Evolutionary conservation across 2,797 vertebrate species (phyloP).

Genomic region (Trematomus bernacchii): DNA sequence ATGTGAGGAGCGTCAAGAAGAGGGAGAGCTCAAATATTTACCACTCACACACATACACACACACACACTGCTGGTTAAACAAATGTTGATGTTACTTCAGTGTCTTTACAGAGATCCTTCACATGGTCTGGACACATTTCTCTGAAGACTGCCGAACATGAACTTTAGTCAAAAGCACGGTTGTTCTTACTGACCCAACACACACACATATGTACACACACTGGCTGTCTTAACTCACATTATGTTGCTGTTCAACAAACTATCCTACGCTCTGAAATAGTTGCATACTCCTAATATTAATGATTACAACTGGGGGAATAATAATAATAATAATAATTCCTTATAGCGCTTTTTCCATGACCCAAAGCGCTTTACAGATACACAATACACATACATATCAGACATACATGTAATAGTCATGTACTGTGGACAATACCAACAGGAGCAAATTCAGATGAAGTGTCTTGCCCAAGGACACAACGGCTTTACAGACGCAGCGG

Average conservation of each 20-base stretch:
- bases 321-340: too few relatives aligned
- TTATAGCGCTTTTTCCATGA: too few relatives aligned
- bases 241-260: slow-evolving; percentile 1
- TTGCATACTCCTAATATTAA: not conserved
- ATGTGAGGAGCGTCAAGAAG: slow-evolving; percentile 52
- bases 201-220: slow-evolving; percentile 4
- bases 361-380: too few relatives aligned
- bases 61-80: slow-evolving; percentile 48
- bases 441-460: too few relatives aligned
- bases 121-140: slow-evolving; percentile 45
- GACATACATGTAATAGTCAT: too few relatives aligned
- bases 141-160: slow-evolving; percentile 34
- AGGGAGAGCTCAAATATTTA: slow-evolving; percentile 76
- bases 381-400: too few relatives aligned
- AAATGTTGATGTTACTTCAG: slow-evolving; percentile 61
- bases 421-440: too few relatives aligned
- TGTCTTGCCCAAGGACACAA: too few relatives aligned
- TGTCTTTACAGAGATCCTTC: slow-evolving; percentile 50
- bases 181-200: slow-evolving; percentile 29
- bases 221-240: not conserved
- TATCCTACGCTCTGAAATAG: slow-evolving; percentile 12
- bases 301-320: not conserved
- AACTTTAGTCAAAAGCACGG: slow-evolving; percentile 52
- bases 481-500: too few relatives aligned
- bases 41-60: slow-evolving; percentile 56